Percentiles rank a stretch among this genome's conserved stretches.
Conservation (phyloP, 2,888 invertebrate genomes). For the Plagodis dolabraria region DNA sequence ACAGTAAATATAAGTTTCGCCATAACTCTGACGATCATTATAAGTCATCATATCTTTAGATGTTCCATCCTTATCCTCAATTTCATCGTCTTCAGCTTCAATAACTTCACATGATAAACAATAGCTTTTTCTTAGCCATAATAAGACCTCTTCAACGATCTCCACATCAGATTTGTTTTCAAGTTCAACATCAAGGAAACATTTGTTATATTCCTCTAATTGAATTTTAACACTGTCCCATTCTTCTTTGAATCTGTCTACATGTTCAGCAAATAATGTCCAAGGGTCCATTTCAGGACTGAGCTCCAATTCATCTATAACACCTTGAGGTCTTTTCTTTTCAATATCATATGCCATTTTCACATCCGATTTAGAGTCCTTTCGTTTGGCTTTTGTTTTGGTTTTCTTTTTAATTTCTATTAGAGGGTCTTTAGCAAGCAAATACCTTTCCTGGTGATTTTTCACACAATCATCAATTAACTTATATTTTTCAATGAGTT, state of each 20-base stretch:
- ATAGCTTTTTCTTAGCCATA: conserved; percentile 65
- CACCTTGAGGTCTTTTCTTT: conserved; percentile 22
- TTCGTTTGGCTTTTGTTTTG: conserved; percentile 39
- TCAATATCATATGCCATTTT: conserved; percentile 50
- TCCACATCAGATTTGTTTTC: conserved; percentile 70
- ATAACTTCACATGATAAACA: conserved; percentile 48
- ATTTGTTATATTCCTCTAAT: conserved; percentile 67
- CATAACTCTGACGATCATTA: conserved; percentile 70
- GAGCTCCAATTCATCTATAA: conserved; percentile 33
- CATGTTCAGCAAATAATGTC: conserved; percentile 50
- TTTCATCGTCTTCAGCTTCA: conserved; percentile 56
- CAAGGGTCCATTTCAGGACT: conserved; percentile 39
- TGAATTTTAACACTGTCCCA: conserved; percentile 70
- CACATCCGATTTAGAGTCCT: conserved; percentile 40
- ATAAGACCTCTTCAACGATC: conserved; percentile 65
- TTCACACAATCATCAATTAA: conserved; percentile 58
- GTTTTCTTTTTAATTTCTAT: conserved; percentile 56
- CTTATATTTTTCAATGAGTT: conserved; percentile 61
- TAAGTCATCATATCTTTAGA: conserved; percentile 54
- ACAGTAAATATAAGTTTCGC: conserved; percentile 86
- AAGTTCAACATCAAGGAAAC: conserved; percentile 74
- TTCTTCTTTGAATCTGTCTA: conserved; percentile 68
- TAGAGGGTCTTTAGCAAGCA: conserved; percentile 60
- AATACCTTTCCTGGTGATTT: conserved; percentile 58
- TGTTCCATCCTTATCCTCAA: conserved; percentile 49